Base-by-base conservation (phyloP, 2,888 invertebrate genomes). In the Melanostoma scalare region DNA sequence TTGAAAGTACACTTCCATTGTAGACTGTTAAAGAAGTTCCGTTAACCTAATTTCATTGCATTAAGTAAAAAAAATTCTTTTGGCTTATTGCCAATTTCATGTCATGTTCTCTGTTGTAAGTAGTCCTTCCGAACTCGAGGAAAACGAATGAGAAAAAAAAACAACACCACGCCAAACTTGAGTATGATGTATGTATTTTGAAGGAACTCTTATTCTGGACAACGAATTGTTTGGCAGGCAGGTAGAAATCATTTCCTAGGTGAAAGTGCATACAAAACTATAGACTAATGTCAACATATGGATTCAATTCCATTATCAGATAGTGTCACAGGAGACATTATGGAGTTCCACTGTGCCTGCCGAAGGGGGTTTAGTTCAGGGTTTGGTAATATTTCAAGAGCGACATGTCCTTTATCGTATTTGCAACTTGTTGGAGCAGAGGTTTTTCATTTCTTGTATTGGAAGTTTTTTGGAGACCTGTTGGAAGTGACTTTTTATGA, bases 71-170 rank as follows among this genome's bases (percentile, higher is more conserved):
- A 48, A 9, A 36, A 48, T 48, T 31, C 9, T 48, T 48, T 58
- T 82, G 82, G 82, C 78, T 55, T 48, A 63, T 60, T 53, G 73
- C 82, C 82, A 82, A 72, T 42, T 72, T 44, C 72, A 53, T 81
- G 76, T 77, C 71, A 77, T 77, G 81, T 72, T 77, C 61, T 36
- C 40, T 81, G 77, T 33, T 80, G 69, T 58, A 68, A 72, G 38
- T 1, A 53, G 76, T 61, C 68, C 68, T 61, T 48, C 30, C 58
- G 20, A 20, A 20, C 20, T 20, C 20, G 20, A 20, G 20, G 20
- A 20, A 44, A 63, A 5, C 10, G 36, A 4, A 63, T 31, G 33
- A 38, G 50, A 61, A 68, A 61, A 35, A 4, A 31, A 10, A 33
- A 4, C 35, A 48, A 60, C 53, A 60, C 8, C 6, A 50, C 6